Conservation (phyloP, 2,113 vertebrate species). For the Plectropomus leopardus region DNA sequence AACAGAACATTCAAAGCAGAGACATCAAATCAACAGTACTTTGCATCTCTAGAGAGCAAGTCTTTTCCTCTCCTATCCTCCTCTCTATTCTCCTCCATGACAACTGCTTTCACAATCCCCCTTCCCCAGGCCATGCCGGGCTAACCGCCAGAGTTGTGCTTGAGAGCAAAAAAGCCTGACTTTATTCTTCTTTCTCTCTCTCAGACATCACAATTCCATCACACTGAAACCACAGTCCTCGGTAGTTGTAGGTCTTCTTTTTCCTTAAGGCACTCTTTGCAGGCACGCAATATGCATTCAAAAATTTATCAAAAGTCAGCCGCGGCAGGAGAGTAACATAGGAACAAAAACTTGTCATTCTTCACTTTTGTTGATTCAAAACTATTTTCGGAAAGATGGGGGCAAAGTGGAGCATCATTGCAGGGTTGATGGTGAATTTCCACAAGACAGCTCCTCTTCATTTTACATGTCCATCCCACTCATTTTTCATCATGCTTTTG, state of each 20-base stretch:
- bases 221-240: constrained; percentile 32
- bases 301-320: background rate
- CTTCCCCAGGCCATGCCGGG: constrained; percentile 51
- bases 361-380: constrained; percentile 18
- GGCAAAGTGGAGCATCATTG: background rate
- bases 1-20: background rate
- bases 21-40: constrained; percentile 47
- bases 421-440: background rate
- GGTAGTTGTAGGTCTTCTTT: constrained; percentile 18
- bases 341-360: background rate
- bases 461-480: background rate
- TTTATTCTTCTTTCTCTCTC: constrained; percentile 50
- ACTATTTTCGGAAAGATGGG: background rate
- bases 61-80: constrained; percentile 44
- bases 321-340: background rate
- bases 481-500: background rate
- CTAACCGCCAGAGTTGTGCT: constrained; percentile 59
- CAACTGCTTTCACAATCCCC: constrained; percentile 72
- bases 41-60: constrained; percentile 52
- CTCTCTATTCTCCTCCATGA: constrained; percentile 64
- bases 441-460: background rate
- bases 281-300: background rate
- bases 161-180: constrained; percentile 43
- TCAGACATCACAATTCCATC: constrained; percentile 51
- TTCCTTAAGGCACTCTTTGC: constrained; percentile 31